Evolutionary conservation across 2,888 invertebrate species (phyloP), one percentile per base, ranked within the genome.

Genomic region (Drosophila birchii): DNA sequence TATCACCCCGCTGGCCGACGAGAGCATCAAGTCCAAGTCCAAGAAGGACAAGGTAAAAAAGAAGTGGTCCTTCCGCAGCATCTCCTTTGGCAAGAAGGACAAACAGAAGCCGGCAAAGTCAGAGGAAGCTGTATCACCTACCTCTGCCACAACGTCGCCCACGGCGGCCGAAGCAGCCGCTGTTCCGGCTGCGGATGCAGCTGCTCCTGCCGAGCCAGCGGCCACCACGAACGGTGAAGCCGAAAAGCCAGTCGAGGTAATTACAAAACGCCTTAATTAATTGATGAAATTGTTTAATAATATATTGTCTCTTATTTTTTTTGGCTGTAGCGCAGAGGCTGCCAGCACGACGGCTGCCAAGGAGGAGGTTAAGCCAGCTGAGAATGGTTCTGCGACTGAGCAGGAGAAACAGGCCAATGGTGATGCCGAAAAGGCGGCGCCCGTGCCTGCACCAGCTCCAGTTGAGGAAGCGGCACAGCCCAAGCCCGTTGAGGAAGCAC

Each of bases 11-110:
- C 71, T 91, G 45, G 80, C 89, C 11, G 90, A 90, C 67, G 90
- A 93, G 91, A 92, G 91, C 83, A 93, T 93, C 88, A 94, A 95
- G 91, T 82, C 89, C 79, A 95, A 95, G 91, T 94, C 95, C 78
- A 95, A 95, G 91, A 95, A 95, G 91, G 95, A 95, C 83, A 95
- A 94, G 93, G 94, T 95, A 86, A 97, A 96, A 95, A 97, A 96
- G 95, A 97, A 97, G 94, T 97, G 96, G 96, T 97, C 96, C 88
- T 95, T 97, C 93, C 95, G 97, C 91, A 96, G 95, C 91, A 96
- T 97, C 93, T 96, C 96, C 91, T 97, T 97, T 93, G 96, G 96
- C 91, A 95, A 95, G 93, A 97, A 96, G 93, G 97, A 97, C 92
- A 97, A 97, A 94, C 95, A 95, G 85, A 97, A 97, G 93, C 96